Percentiles rank a stretch among this genome's conserved stretches.
phyloP scores from a whole-genome alignment of 64 coral and sea anemone genomes.

The Pocillopora verrucosa region DNA sequence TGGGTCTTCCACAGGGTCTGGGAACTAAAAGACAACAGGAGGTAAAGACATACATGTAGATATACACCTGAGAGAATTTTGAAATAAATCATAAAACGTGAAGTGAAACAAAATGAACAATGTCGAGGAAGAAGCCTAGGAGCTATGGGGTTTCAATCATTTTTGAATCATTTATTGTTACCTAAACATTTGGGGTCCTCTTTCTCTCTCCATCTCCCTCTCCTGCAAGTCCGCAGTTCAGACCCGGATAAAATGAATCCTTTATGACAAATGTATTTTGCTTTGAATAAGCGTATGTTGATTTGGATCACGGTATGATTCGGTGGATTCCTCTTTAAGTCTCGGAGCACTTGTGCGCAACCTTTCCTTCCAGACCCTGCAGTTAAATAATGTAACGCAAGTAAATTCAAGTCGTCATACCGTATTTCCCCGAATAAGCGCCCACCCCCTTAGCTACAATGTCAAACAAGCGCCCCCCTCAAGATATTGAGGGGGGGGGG shows the following conservation, averaged over 20 bases:
- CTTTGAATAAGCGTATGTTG: background rate
- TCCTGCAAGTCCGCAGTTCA: background rate
- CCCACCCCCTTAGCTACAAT: too few species aligned
- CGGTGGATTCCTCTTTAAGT: conserved; percentile 6
- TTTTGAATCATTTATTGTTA: background rate
- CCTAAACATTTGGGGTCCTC: background rate
- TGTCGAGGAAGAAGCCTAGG: too few species aligned
- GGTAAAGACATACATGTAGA: background rate
- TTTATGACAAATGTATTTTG: background rate
- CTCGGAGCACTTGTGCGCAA: background rate
- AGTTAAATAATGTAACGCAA: background rate
- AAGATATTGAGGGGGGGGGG: too few species aligned
- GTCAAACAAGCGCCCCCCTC: too few species aligned
- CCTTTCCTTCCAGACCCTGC: background rate
- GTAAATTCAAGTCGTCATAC: too few species aligned
- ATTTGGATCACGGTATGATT: background rate
- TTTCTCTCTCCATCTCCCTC: background rate
- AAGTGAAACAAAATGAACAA: too few species aligned
- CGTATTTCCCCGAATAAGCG: too few species aligned
- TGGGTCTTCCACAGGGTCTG: conserved; percentile 12
- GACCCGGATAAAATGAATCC: background rate
- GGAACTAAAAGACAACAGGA: background rate
- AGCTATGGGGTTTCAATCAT: too few species aligned
- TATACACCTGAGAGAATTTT: too few species aligned
- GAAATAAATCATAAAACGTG: too few species aligned